These are phyloP conservation scores for Tortrix viridana DNA, from an alignment of 2,888 invertebrate species.

Conservation along the genomic window DNA sequence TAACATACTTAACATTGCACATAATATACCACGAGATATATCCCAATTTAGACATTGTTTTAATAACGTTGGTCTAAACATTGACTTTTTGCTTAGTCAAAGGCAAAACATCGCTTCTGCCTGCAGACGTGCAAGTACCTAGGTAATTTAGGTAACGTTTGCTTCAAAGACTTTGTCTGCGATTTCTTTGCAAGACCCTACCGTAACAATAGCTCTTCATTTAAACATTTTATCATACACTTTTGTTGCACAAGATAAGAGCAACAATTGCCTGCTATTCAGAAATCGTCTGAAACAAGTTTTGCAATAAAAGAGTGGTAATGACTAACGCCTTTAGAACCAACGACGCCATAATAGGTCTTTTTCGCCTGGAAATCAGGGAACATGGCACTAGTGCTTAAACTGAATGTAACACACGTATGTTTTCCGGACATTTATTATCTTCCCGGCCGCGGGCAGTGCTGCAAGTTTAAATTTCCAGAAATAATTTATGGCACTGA, in stretches of 20 bases:
- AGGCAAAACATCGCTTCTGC: conserved; percentile 44
- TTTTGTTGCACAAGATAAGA: conserved; percentile 54
- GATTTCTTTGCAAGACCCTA: conserved; percentile 56
- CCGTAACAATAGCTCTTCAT: conserved; percentile 65
- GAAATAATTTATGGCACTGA: conserved; percentile 33
- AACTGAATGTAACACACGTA: conserved; percentile 16
- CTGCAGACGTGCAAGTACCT: conserved; percentile 41
- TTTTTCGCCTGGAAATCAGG: too few relatives aligned
- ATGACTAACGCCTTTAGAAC: background rate
- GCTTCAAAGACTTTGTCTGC: conserved; percentile 53
- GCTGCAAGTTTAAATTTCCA: conserved; percentile 36
- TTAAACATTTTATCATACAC: conserved; percentile 64
- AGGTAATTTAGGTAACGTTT: conserved; percentile 56
- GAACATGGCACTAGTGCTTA: background rate
- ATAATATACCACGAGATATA: too few relatives aligned
- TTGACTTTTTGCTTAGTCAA: too few relatives aligned
- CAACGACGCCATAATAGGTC: background rate
- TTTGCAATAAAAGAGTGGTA: conserved; percentile 40
- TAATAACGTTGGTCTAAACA: too few relatives aligned
- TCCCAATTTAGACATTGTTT: too few relatives aligned
- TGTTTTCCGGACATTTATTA: conserved; percentile 39
- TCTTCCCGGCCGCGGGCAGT: conserved; percentile 27
- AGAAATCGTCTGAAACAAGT: conserved; percentile 53
- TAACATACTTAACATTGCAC: too few relatives aligned
- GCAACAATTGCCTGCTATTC: conserved; percentile 62